Conservation (phyloP, 2,888 invertebrate genomes). For the Serrognathus titanus region DNA sequence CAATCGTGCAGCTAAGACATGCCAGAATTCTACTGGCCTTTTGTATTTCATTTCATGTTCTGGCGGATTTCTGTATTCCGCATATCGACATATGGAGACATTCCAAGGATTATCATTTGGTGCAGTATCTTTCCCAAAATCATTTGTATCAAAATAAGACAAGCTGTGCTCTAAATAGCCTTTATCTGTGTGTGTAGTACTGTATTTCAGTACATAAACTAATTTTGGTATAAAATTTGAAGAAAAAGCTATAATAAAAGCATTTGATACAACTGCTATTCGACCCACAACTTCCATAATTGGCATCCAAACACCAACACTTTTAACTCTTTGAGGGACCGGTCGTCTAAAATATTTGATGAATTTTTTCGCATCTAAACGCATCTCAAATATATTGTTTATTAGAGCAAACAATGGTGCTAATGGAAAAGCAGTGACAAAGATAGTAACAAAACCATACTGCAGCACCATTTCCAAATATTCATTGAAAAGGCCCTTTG, state of each 20-base stretch:
- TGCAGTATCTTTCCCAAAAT: constrained; percentile 52
- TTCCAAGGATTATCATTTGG: constrained; percentile 37
- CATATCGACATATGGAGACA: constrained; percentile 57
- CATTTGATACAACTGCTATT: constrained; percentile 75
- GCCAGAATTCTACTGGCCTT: constrained; percentile 68
- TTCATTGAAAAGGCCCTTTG: constrained; percentile 71
- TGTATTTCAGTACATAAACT: constrained; percentile 60
- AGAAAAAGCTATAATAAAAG: constrained; percentile 75
- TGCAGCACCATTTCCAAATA: constrained; percentile 88
- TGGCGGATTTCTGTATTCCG: constrained; percentile 66
- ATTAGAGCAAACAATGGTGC: constrained; percentile 78
- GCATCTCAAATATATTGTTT: constrained; percentile 80
- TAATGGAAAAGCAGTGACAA: constrained; percentile 81
- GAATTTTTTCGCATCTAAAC: constrained; percentile 79
- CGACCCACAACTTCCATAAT: constrained; percentile 73
- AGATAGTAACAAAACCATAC: constrained; percentile 82
- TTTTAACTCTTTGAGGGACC: constrained; percentile 67
- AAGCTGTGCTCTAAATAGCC: constrained; percentile 70
- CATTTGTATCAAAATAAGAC: constrained; percentile 61
- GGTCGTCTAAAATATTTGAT: constrained; percentile 70
- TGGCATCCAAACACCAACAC: constrained; percentile 77
- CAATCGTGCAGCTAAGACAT: constrained; percentile 67
- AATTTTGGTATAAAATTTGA: constrained; percentile 78
- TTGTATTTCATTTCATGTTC: constrained; percentile 53
- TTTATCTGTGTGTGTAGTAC: constrained; percentile 50